Evolutionary conservation across 2,888 invertebrate species (phyloP).

Genomic region (Ormyrus labotus): DNA sequence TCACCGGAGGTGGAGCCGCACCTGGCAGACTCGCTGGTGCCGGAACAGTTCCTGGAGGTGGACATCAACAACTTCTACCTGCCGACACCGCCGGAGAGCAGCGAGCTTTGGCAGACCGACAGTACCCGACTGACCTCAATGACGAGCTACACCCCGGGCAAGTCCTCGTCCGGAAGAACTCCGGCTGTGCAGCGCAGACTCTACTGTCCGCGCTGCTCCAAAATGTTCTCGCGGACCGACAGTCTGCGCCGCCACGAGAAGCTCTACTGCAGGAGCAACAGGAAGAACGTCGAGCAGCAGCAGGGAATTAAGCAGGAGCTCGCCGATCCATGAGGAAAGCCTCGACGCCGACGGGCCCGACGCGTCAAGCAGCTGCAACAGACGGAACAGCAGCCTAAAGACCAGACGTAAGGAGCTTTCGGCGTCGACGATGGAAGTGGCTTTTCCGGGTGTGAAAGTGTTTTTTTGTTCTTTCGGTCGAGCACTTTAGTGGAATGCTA

Average conservation of each 20-base stretch:
- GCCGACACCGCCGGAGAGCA: conserved; percentile 54
- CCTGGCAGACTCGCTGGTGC: conserved; percentile 45
- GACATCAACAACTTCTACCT: conserved; percentile 56
- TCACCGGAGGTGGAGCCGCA: neutral
- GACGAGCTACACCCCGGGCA: neutral
- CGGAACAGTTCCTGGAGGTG: conserved; percentile 56
- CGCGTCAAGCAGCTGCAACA: neutral
- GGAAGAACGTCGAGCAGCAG: conserved; percentile 27
- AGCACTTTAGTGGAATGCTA: no score
- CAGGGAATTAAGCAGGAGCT: neutral
- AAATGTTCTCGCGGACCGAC: conserved; percentile 67
- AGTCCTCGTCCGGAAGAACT: neutral
- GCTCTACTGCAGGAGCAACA: conserved; percentile 65
- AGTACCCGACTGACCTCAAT: conserved; percentile 4
- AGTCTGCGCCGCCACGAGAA: conserved; percentile 69
- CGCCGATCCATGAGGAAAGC: neutral
- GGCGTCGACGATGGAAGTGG: no score
- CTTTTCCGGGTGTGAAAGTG: no score
- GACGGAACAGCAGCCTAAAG: neutral
- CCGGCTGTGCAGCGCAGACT: conserved; percentile 35
- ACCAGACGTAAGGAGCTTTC: no score
- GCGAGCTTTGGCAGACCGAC: conserved; percentile 55
- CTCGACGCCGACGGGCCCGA: neutral
- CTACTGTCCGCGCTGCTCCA: conserved; percentile 62
- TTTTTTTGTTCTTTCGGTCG: no score